Base-by-base conservation (phyloP, 2,113 vertebrate species). In the Pantherophis guttatus region DNA sequence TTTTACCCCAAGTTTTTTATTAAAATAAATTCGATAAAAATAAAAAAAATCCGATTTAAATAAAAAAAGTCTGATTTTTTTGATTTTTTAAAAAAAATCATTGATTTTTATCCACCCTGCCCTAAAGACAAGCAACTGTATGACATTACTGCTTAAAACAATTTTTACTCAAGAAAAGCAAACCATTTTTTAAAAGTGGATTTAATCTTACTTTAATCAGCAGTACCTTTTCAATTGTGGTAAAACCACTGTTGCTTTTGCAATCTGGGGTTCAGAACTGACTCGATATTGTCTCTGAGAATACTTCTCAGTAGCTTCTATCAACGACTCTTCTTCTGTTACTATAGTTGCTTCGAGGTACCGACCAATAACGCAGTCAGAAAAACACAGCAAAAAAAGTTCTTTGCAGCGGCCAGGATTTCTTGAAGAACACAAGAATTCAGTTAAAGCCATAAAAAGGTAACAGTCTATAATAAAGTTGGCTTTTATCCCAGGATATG, bases 381-480 rank as follows among this genome's bases (percentile, higher is more conserved):
- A 96, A 96, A 99, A 99, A 90, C 98, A 98, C 91, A 99, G 97
- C 93, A 99, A 95, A 8, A 99, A 97, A 29, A 99, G 98, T 92
- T 99, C 99, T 53, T 96, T 96, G 94, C 98, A 98, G 91, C 96
- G 96, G 39, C 99, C 99, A 44, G 98, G 96, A 92, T 97, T 98
- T 97, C 99, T 99, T 95, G 91, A 97, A 81, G 58, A 95, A 62
- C 62, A 58, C 2, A 95, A 94, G 48, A 24, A 70, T 44, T 91
- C 1, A 92, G 93, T 90, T 62, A 90, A 65, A 75, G 2, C 4
- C 13, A 21, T 87, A 33, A 44, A 53, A 70, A 93, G 75, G 29
- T 48, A 89, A 90, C 12, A n/a, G 21, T 24, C 10, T 86, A 86
- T 19, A 85, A 39, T 8, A 92, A 86, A 53, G 15, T 39, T 13